Base-by-base conservation (phyloP, 2,888 invertebrate genomes). In the Cetonia aurata region DNA sequence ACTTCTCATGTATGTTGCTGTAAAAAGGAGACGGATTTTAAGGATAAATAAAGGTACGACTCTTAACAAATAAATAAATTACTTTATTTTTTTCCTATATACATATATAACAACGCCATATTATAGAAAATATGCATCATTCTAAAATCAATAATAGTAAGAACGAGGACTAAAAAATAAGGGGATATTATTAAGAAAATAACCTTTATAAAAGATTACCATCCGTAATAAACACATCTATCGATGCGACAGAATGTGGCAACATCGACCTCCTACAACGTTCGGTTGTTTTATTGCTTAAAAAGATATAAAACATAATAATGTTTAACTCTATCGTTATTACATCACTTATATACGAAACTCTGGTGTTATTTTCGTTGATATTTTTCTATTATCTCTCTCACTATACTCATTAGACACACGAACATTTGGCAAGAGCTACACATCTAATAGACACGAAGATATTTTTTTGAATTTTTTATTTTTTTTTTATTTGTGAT, bases 171-270 rank as follows among this genome's bases (percentile, higher is more conserved):
- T 75, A 73, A 50, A 13, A 25, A 25, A 1, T 50, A 65, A 75
- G 76, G 78, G 77, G 75, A 79, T 79, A 79, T 76, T 25, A 25
- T 25, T 4, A 25, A 25, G 25, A 79, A 67, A 79, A 79, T 82
- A 81, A 82, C 73, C 81, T 82, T 81, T 82, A 82, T 82, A 79
- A 82, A 81, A 82, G 81, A 81, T 80, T 79, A 80, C 77, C 68
- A 69, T 37, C 13, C 44, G 55, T 37, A 37, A 41, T 41, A 13
- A 33, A 13, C 13, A 41, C 0, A n/a, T 12, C 41, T 44, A 42
- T 53, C 25, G 48, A 37, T 53, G 25, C 53, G 33, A 57, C 42
- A 57, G 33, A 6, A 78, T 71, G 76, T 79, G 25, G 10, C 8
- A 80, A 80, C 78, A 79, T 80, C 78, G 77, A 75, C 72, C 70